phyloP scores from a whole-genome alignment of 2,113 vertebrate species.

The Pterophyllum scalare region DNA sequence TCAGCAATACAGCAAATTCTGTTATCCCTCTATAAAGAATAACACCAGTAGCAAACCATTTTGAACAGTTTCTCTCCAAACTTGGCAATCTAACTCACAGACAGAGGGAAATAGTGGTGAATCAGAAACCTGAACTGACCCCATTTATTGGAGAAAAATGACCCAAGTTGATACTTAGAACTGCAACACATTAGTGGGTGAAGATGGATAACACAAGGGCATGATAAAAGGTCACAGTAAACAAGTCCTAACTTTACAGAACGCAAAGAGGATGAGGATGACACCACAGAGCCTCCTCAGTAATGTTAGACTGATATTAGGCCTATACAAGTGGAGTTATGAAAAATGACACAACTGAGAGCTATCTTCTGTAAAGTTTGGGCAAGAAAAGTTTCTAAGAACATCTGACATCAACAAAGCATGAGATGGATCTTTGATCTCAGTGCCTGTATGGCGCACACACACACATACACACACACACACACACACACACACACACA shows the following conservation, averaged over 20 bases:
- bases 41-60: not conserved
- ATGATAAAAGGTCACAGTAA: conserved; percentile 40
- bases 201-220: conserved; percentile 45
- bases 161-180: conserved; percentile 40
- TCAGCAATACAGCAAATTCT: not conserved
- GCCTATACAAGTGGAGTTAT: not conserved
- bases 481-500: not conserved
- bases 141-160: conserved; percentile 28
- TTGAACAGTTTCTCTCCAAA: not conserved
- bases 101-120: not conserved
- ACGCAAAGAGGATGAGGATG: not conserved
- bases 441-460: conserved; percentile 5
- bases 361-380: conserved; percentile 17
- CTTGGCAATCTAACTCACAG: not conserved
- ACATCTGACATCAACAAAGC: conserved; percentile 31
- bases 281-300: not conserved
- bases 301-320: not conserved
- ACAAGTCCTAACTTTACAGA: conserved; percentile 24
- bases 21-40: not conserved
- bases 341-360: conserved; percentile 10
- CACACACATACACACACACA: no score
- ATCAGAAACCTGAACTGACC: not conserved
- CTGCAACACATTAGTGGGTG: conserved; percentile 18
- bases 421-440: conserved; percentile 41
- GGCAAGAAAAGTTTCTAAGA: conserved; percentile 15